Evolutionary conservation across 2,797 vertebrate genomes (phyloP), one percentile per base, ranked within the genome.

Genomic region (Bovichtus diacanthus): DNA sequence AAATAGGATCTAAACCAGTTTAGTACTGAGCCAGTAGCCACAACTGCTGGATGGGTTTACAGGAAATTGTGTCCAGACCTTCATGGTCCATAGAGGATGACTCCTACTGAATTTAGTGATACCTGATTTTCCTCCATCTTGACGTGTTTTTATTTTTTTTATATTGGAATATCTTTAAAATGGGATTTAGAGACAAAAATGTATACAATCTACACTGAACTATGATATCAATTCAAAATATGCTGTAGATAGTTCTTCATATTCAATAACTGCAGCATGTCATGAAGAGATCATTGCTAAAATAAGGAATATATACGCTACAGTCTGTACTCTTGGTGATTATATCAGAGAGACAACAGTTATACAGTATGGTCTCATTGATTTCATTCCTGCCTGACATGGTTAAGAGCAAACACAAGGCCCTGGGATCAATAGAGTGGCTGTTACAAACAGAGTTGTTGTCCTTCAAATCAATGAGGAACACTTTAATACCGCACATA

Each of bases 401-500:
- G 3, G 55, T 62, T 56, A 27, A 44, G 61, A 64, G 38, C 43
- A 71, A 67, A 50, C 34, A 25, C 23, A 39, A 55, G 18, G 39
- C 2, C 5, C 21, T 60, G 21, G 3, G 36, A 51, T 59, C 61
- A 43, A 44, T 71, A 50, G 27, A 58, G 19, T 34, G 21, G 25
- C 59, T 64, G 21, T 43, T 27, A 53, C 13, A 39, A 64, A 56
- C 50, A 62, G 50, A 62, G 46, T 2, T 39, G 61, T 27, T 66
- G 5, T n/a, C n/a, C 15, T 54, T 61, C 5, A 66, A n/a, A 15
- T 76, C 41, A 29, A 66, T 81, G 23, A 27, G 18, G 13, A 38
- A 29, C 47, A 53, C 59, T 78, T 68, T 68, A 25, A 56, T 73
- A 63, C 25, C 38, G 63, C 50, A 74, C 41, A 51, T 31, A 70